Evolutionary conservation across 1,140 invertebrate genomes (phyloP).

Genomic region (Drusus annulatus): DNA sequence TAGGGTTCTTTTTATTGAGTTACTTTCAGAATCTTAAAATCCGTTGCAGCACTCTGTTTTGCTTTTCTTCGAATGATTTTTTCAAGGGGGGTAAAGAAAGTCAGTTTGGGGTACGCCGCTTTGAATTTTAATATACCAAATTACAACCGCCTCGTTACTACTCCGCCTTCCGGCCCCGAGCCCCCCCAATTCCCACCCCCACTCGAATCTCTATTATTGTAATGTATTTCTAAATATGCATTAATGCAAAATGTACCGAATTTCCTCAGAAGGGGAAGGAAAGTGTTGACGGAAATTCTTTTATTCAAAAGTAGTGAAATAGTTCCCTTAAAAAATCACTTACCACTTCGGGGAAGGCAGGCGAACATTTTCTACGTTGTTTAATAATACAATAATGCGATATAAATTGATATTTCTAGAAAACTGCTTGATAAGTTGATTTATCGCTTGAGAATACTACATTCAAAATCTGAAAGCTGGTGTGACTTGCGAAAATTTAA

Average conservation of each 20-base stretch:
- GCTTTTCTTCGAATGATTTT: conserved; percentile 26
- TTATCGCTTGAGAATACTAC: conserved; percentile 1
- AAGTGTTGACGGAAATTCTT: conserved; percentile 33
- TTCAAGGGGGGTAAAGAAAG: conserved; percentile 42
- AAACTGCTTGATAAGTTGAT: conserved; percentile 21
- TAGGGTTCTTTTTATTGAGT: neutral
- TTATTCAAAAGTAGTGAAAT: conserved; percentile 20
- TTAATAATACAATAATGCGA: conserved; percentile 15
- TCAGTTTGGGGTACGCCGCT: conserved; percentile 47
- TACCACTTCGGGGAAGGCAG: neutral
- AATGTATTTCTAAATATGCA: conserved; percentile 59
- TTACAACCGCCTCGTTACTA: conserved; percentile 54
- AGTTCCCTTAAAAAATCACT: conserved; percentile 21
- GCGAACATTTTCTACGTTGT: conserved; percentile 14
- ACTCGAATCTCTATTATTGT: conserved; percentile 52
- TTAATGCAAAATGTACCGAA: conserved; percentile 46
- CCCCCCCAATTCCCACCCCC: neutral
- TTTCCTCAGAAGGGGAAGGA: conserved; percentile 32
- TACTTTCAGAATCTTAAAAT: conserved; percentile 10
- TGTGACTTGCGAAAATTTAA: conserved; percentile 19
- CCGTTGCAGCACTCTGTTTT: conserved; percentile 31
- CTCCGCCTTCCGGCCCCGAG: conserved; percentile 31
- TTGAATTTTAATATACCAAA: conserved; percentile 59
- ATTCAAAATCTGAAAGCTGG: neutral
- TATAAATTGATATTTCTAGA: conserved; percentile 3